phyloP scores from a whole-genome alignment of 2,797 vertebrate species.

The Peromyscus melanophrys region DNA sequence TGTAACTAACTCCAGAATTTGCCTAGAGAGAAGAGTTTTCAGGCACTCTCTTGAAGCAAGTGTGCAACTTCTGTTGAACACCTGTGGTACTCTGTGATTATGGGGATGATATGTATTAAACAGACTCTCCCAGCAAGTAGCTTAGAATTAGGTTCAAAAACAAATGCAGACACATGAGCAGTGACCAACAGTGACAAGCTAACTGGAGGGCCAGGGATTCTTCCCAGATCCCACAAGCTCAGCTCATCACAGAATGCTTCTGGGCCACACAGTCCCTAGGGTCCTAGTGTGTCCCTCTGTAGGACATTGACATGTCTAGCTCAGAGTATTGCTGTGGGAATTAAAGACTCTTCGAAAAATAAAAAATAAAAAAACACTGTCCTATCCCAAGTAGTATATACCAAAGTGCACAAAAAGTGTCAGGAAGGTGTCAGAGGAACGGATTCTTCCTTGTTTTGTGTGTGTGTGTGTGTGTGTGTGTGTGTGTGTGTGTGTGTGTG shows the following conservation, averaged over 20 bases:
- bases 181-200: background rate
- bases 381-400: background rate
- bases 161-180: background rate
- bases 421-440: background rate
- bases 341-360: background rate
- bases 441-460: background rate
- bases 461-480: background rate
- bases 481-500: background rate
- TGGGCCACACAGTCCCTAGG: background rate
- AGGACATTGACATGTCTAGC: background rate
- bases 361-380: background rate
- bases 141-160: constrained; percentile 30
- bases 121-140: background rate
- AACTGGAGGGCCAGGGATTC: background rate
- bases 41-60: constrained; percentile 3
- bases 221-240: background rate
- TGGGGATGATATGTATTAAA: background rate
- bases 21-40: constrained; percentile 15
- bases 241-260: background rate
- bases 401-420: background rate
- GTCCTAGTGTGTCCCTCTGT: background rate
- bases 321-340: background rate
- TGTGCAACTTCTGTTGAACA: constrained; percentile 24
- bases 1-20: constrained; percentile 82
- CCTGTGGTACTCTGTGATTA: background rate